Base-by-base conservation (phyloP, 2,888 invertebrate species). In the Cerastoderma edule region DNA sequence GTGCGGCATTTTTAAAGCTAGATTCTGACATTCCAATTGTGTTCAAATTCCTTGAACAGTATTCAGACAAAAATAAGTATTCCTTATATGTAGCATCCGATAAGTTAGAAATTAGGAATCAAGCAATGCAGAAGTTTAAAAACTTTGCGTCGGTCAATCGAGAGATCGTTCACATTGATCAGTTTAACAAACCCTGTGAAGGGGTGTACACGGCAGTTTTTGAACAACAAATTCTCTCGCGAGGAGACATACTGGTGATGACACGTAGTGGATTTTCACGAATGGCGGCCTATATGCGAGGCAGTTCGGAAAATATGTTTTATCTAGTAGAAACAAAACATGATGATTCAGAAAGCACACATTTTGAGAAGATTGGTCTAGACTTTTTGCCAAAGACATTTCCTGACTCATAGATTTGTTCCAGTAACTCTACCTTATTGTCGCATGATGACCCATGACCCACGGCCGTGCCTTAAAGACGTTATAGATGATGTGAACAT, bases 101-200 rank as follows among this genome's bases (percentile, higher is more conserved):
- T 54, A 63, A 71, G 2, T 70, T 73, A 16, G 16, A 46, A 13
- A 28, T 80, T 5, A 35, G 63, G 48, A 33, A 27, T 19, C 5
- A 54, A 4, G 70, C 73, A 16, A 44, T n/a, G 32, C 1, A 1
- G 1, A 48, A 19, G 1, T 68, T 76, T 30, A 28, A 28, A 32
- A 72, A 65, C 44, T 56, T 32, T n/a, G 22, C 68, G 3, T 56
- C 60, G 13, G 5, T 53, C 0, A 32, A 69, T 54, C 3, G 65
- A 46, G 32, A 22, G n/a, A 73, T 80, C 5, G 57, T 80, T 4
- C 80, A 80, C 44, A 39, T 80, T n/a, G 80, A 80, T 67, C 33
- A 35, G n/a, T 56, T 24, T 24, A 50, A 35, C 6, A 50, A 60
- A 16, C 33, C 54, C 1, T 79, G 79, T 60, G 67, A 70, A 0